phyloP scores from a whole-genome alignment of 2,113 vertebrate species.

The Pangasianodon hypophthalmus region DNA sequence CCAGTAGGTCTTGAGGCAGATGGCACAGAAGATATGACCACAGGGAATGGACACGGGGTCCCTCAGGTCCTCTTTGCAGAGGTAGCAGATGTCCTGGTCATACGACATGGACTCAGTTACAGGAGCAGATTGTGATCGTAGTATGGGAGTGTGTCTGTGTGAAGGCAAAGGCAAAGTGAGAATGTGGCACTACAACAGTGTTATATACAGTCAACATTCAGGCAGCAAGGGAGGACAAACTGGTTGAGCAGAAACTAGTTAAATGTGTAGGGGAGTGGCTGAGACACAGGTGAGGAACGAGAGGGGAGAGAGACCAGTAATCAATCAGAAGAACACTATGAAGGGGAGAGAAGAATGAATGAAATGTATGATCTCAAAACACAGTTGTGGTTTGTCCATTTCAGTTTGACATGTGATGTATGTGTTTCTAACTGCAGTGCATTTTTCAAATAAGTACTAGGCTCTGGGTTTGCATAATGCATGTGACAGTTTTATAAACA shows the following conservation, averaged over 20 bases:
- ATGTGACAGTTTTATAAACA: constrained; percentile 11
- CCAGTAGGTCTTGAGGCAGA: constrained; percentile 81
- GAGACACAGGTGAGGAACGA: constrained; percentile 61
- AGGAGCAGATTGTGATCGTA: neutral
- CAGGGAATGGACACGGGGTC: constrained; percentile 78
- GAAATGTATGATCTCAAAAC: constrained; percentile 59
- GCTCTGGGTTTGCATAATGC: constrained; percentile 13
- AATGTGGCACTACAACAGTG: constrained; percentile 42
- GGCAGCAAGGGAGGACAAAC: constrained; percentile 74
- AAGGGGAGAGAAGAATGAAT: constrained; percentile 56
- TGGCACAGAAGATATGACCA: constrained; percentile 73
- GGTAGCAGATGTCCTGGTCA: constrained; percentile 72
- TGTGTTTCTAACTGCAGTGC: neutral
- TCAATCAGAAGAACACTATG: constrained; percentile 48
- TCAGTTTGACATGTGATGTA: neutral
- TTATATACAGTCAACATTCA: constrained; percentile 77
- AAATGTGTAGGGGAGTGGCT: constrained; percentile 69
- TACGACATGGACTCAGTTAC: constrained; percentile 63
- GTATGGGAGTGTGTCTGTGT: constrained; percentile 41
- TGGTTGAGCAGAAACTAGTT: constrained; percentile 81
- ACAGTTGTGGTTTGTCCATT: constrained; percentile 24
- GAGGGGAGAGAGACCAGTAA: constrained; percentile 38
- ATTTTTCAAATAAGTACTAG: neutral
- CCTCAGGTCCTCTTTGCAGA: constrained; percentile 77
- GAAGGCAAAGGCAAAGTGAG: constrained; percentile 68